Base-by-base conservation (phyloP, 2,888 invertebrate species). In the Ashinkailepas kermadecensis region DNA sequence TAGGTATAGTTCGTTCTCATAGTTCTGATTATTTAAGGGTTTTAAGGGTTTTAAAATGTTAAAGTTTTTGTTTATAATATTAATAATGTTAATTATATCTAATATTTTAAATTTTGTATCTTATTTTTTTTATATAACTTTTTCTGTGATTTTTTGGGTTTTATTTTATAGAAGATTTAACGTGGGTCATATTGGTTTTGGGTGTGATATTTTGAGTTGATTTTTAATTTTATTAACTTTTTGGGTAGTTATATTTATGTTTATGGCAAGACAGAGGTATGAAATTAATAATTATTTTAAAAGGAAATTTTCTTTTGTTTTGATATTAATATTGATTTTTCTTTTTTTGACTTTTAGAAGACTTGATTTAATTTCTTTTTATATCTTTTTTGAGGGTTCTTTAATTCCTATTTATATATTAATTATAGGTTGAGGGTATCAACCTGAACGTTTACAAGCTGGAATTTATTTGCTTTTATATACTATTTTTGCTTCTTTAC, bases 301-400 rank as follows among this genome's bases (percentile, higher is more conserved):
- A 81, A 87, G 87, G 85, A 89, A 89, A 88, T 90, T 91, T 90
- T 86, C 89, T 85, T 87, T 90, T 85, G 88, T 90, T 87, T 83
- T 90, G 86, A 83, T 90, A 85, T 84, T 90, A 84, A 88, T 91
- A 87, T 86, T 91, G 86, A 84, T 91, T 85, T 88, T 90, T 86
- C 89, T 92, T 87, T 86, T 88, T 88, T 85, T 90, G 85, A 89
- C 89, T 87, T 92, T 92, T 91, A 88, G 87, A 82, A 86, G 87
- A 12, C 87, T 89, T 86, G 91, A 90, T 90, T 88, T 92, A 86
- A 89, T 92, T 88, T 85, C 89, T 85, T 92, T 92, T 90, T 92
- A 92, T 90, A 88, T 92, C 87, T 91, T 91, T 90, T 93, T 92
- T 91, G 92, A 92, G 83, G 87, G 89, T 6, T 91, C 91, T 7